phyloP scores from a whole-genome alignment of 2,113 vertebrate genomes.

The Pseudonaja textilis region DNA sequence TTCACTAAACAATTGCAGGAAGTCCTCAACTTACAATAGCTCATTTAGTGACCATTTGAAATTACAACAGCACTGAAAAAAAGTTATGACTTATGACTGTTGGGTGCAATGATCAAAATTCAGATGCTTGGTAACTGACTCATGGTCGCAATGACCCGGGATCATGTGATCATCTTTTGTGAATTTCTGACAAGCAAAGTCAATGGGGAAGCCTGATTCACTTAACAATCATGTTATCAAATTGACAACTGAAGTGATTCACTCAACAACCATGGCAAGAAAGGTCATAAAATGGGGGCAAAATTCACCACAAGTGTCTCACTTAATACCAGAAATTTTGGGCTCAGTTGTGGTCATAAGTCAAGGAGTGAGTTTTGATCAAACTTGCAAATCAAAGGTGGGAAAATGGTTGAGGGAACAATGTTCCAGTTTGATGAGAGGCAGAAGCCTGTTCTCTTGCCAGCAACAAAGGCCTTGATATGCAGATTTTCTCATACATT shows the following conservation, averaged over 20 bases:
- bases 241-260: background rate
- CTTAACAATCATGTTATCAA: background rate
- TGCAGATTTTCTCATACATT: slow-evolving; percentile 49
- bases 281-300: background rate
- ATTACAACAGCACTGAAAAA: background rate
- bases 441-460: slow-evolving; percentile 15
- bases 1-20: background rate
- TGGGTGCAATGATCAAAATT: background rate
- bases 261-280: background rate
- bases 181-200: background rate
- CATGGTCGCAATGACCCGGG: background rate
- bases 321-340: background rate
- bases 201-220: background rate
- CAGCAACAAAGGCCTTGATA: slow-evolving; percentile 33
- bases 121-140: background rate
- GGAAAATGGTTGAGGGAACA: background rate
- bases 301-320: background rate
- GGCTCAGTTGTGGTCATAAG: background rate
- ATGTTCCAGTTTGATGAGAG: background rate
- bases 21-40: background rate
- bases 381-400: background rate
- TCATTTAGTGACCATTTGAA: background rate
- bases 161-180: background rate
- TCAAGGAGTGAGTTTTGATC: background rate
- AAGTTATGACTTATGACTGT: background rate